Evolutionary conservation across 1,140 invertebrate genomes (phyloP), one percentile per base, ranked within the genome.

Genomic region (Drosophila athabasca): DNA sequence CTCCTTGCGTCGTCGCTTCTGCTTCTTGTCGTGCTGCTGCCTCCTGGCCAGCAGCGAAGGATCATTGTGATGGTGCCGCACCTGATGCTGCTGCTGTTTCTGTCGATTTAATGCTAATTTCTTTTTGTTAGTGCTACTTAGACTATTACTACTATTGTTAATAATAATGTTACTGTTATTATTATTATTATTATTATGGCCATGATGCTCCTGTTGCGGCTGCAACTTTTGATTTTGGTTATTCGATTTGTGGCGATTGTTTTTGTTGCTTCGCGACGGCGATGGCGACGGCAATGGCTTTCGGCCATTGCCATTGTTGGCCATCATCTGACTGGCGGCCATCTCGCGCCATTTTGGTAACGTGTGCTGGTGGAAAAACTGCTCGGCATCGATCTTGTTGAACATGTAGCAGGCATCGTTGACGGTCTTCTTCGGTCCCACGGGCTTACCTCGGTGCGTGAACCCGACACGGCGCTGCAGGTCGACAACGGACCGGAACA

Each of bases 401-500:
- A 91, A 91, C 65, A 82, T 73, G 67, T 90, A 91, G 76, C 90
- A 91, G 76, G 83, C 90, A 79, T 91, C 90, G 77, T 88, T 91
- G 70, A 91, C 85, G 70, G 59, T 90, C 71, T 90, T 91, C 68
- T 91, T 91, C 17, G 90, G 90, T 39, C 90, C 90, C 44, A 91
- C 80, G 52, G 90, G 83, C 64, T 90, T 91, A 91, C 90, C 90
- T 90, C 84, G 71, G 50, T 83, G 90, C 76, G 90, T 91, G 76
- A 91, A 91, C 54, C 90, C 90, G 76, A 91, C 76, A 58, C 90
- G 90, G 79, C 88, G 90, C 76, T 89, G 76, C 68, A 78, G 68
- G 90, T 91, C 90, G 90, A 91, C 81, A 60, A 90, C 81, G 76
- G 90, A 91, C 60, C 88, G 74, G 82, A 90, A 91, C 67, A 91